Evolutionary conservation across 2,797 vertebrate genomes (phyloP).

Genomic region (Hybognathus amarus): DNA sequence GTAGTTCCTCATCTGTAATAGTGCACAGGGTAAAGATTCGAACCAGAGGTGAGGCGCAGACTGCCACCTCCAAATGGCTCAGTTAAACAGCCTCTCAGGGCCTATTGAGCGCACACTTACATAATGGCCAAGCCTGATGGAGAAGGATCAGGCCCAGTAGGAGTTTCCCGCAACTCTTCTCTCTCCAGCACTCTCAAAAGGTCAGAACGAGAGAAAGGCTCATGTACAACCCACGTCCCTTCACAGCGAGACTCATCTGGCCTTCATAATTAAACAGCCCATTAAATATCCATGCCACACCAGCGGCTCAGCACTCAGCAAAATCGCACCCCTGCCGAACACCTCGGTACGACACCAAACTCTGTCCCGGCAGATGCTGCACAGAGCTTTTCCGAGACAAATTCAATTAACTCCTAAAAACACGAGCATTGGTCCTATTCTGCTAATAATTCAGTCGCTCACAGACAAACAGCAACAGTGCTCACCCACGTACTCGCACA

Average conservation of each 20-base stretch:
- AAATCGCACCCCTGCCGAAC: constrained; percentile 10
- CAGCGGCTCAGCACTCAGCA: constrained; percentile 22
- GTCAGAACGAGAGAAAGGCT: constrained; percentile 44
- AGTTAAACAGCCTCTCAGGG: constrained; percentile 34
- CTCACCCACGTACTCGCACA: constrained; percentile 51
- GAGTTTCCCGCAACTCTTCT: constrained; percentile 35
- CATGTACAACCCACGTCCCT: constrained; percentile 47
- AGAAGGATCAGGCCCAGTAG: constrained; percentile 19
- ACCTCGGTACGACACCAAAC: constrained; percentile 1
- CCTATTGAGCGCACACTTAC: constrained; percentile 24
- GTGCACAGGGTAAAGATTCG: constrained; percentile 22
- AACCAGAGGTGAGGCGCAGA: constrained; percentile 6
- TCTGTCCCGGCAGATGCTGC: not conserved
- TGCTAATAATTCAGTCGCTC: constrained; percentile 35
- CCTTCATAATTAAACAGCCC: constrained; percentile 59
- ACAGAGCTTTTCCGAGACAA: not conserved
- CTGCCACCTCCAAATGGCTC: constrained; percentile 12
- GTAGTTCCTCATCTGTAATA: not conserved
- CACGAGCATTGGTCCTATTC: constrained; percentile 13
- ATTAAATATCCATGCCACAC: constrained; percentile 54
- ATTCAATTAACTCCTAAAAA: constrained; percentile 42
- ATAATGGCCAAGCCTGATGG: constrained; percentile 32
- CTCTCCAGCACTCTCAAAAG: constrained; percentile 30
- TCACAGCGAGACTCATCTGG: constrained; percentile 43
- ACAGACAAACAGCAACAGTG: constrained; percentile 26